Base-by-base conservation (phyloP, 23 tunicate genomes). In the Styela plicata region DNA sequence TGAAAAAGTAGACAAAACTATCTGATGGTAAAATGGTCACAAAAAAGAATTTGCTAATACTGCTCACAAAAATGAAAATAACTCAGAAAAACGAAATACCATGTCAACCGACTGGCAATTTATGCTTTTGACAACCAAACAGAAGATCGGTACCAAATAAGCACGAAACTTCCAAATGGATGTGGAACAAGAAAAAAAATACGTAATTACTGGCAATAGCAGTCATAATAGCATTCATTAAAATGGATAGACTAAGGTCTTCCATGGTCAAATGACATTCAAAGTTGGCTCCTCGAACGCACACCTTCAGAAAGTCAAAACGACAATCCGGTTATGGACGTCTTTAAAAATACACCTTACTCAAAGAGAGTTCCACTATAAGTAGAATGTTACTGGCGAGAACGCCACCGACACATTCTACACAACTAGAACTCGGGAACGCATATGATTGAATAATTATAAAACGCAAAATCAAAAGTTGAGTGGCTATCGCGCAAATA, bases 1-100 rank as follows among this genome's bases (percentile, higher is more conserved):
- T 71, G 77, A 28, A 71, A 71, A 71, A 71, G 77, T 71, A 71
- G 77, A 71, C 77, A 71, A 71, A 71, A 71, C 77, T 13, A 34
- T 71, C 77, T 71, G 77, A 71, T 71, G 77, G 77, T 71, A 71
- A 71, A 32, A 32, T 71, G 77, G 36, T 71, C 34, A 71, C 32
- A 71, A 34, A 68, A 61, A 66, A 66, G 34, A 71, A 71, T 71
- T 71, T 33, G 23, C 77, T 71, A 71, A 71, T 71, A 71, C 77
- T 71, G 77, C 77, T 71, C 34, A 31, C 73, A 34, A 44, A 44
- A 44, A 44, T 44, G 57, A 44, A 44, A 5, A 44, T 5, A 44
- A 44, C 13, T 7, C 57, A 44, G 57, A 13, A 44, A 44, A 44
- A 44, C 57, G 13, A 44, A 44, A 44, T 44, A 44, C 13, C 57